Conservation (phyloP, 2,113 vertebrate genomes). For the Meles meles region DNA sequence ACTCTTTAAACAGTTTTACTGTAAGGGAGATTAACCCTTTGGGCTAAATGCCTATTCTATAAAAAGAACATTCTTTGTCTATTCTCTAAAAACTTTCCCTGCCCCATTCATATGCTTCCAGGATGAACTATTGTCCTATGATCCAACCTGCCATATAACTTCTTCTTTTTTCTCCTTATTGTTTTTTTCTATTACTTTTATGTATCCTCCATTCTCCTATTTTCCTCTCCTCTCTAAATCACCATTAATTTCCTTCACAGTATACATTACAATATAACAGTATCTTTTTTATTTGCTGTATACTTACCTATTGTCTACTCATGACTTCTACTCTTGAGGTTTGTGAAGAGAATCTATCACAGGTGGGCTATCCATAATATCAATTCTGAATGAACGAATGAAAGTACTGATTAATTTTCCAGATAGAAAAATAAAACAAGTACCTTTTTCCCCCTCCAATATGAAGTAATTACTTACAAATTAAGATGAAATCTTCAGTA, state of each 20-base stretch:
- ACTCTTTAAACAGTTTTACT: slow-evolving; percentile 51
- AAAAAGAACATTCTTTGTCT: not conserved
- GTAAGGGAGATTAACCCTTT: not conserved
- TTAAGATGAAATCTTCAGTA: not conserved
- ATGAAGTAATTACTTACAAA: not conserved
- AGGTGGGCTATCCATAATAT: not conserved
- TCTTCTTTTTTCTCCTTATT: not conserved
- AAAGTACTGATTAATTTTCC: not conserved
- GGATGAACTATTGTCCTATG: not conserved
- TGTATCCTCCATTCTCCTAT: not conserved
- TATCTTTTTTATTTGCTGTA: not conserved
- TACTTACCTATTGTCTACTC: not conserved
- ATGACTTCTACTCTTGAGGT: not conserved
- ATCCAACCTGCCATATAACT: not conserved
- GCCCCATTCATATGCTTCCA: not conserved
- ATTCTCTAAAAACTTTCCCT: not conserved
- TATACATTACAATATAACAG: not conserved
- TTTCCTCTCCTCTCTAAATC: not conserved
- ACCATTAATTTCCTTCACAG: not conserved
- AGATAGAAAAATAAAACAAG: not conserved
- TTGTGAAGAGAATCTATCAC: not conserved
- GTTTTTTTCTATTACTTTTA: not conserved
- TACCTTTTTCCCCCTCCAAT: not conserved
- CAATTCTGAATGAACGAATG: not conserved
- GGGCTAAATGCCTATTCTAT: not conserved